Evolutionary conservation across 2,797 vertebrate species (phyloP), one percentile per base, ranked within the genome.

Genomic region (Pangasius mekongensis): DNA sequence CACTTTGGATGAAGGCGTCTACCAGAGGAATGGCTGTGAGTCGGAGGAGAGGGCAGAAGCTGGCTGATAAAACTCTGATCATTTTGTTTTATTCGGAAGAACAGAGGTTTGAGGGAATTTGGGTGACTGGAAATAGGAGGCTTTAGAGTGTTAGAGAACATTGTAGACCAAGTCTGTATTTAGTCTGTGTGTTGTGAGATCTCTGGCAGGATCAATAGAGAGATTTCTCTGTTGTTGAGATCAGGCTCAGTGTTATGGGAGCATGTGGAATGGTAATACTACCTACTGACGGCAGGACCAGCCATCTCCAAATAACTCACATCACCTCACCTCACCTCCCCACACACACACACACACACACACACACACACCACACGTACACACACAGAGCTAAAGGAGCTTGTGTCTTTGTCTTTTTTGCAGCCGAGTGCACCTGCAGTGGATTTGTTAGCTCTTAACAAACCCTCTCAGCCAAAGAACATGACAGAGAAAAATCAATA

Each of bases 381-480:
- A 67, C 24, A 47, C 62, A 20, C 27, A 20, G 5, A 67, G 82
- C 39, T 67, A 83, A 67, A 84, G 83, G 14, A 22, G 83, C 64
- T 69, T 54, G 64, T 84, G 64, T 84, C 64, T 69, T 67, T 27
- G 39, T 54, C 36, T 86, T 82, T 60, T 33, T 54, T 24, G 11
- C 47, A 56, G 18, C n/a, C 3, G 16, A 83, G 66, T n/a, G 69
- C 39, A 69, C 54, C 67, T n/a, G 33, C 86, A 71, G 86, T 82
- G 86, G 77, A 82, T 87, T 87, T 87, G 86, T 71, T 71, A 69
- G 64, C 54, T 74, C 64, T 81, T 67, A 81, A 84, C 76, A 74
- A 84, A 69, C 64, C 47, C 64, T 52, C 69, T 74, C 67, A 56
- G 30, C 78, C 78, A 22, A 60, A 64, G 62, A 83, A 87, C 83